A percentile compares a stretch with the other conserved stretches of the same genome.
These are phyloP conservation scores for Stratiomys singularior DNA, from an alignment of 2,888 invertebrate genomes.

Conservation along the genomic window DNA sequence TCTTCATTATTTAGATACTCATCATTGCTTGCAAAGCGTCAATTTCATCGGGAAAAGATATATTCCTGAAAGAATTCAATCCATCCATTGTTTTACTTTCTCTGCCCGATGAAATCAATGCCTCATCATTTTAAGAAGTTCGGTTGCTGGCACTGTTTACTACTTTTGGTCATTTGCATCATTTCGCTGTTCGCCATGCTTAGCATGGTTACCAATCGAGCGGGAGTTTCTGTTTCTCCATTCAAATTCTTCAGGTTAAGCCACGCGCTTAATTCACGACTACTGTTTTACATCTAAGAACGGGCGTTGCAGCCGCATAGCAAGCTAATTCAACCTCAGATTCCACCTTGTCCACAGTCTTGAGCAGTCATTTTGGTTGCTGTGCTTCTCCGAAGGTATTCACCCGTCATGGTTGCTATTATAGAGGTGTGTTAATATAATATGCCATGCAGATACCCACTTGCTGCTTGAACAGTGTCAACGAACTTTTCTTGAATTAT, in stretches of 20 bases:
- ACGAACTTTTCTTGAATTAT: conserved; percentile 26
- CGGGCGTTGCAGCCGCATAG: not conserved
- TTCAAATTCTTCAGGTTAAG: conserved; percentile 23
- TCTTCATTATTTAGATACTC: no score
- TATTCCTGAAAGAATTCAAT: no score
- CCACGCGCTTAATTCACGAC: conserved; percentile 20
- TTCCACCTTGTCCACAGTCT: not conserved
- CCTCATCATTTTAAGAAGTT: not conserved
- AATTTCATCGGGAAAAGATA: no score
- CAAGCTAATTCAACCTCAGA: not conserved
- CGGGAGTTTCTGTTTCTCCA: not conserved
- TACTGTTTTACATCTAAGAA: not conserved
- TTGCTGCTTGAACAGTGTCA: not conserved
- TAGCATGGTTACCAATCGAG: not conserved
- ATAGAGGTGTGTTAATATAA: not conserved
- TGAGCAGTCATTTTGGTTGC: not conserved
- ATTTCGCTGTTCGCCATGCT: not conserved
- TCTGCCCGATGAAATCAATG: not conserved
- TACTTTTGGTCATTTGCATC: conserved; percentile 7
- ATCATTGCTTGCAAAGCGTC: no score
- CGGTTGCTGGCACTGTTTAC: not conserved
- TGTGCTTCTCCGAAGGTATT: not conserved
- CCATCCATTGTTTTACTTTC: not conserved
- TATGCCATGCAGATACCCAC: conserved; percentile 5
- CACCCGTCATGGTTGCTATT: no score